phyloP scores from a whole-genome alignment of 2,888 invertebrate species.

The Frankliniella fusca region DNA sequence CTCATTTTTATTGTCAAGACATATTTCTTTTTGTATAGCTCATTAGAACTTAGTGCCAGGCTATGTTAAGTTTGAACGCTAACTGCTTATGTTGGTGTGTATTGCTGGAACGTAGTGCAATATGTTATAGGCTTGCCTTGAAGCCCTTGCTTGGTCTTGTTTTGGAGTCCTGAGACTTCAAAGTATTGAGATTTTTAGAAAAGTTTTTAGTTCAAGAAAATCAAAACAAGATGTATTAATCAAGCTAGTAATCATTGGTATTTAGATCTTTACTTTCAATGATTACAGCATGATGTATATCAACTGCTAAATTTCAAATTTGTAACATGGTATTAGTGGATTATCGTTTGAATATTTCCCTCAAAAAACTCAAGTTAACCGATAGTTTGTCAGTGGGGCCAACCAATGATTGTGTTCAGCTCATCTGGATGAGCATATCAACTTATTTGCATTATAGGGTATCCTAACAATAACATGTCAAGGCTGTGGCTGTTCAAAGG shows the following conservation, averaged over 20 bases:
- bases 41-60: constrained; percentile 4
- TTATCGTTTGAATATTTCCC: background rate
- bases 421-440: constrained; percentile 1
- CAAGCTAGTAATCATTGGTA: too few species aligned
- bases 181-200: background rate
- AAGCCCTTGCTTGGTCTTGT: constrained; percentile 11
- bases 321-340: background rate
- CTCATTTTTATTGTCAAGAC: background rate
- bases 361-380: background rate
- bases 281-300: too few species aligned
- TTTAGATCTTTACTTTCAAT: too few species aligned
- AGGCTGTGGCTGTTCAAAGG: background rate
- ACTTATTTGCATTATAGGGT: constrained; percentile 1
- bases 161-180: background rate
- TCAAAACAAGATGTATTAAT: too few species aligned
- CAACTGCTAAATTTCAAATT: background rate
- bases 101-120: background rate
- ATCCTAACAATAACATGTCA: background rate
- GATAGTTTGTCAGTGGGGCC: background rate
- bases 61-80: background rate
- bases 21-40: constrained; percentile 8
- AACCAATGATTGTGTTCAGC: background rate
- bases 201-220: background rate
- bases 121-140: background rate
- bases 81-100: background rate